phyloP scores from a whole-genome alignment of 2,113 vertebrate species.

The Myiagra hebetior region DNA sequence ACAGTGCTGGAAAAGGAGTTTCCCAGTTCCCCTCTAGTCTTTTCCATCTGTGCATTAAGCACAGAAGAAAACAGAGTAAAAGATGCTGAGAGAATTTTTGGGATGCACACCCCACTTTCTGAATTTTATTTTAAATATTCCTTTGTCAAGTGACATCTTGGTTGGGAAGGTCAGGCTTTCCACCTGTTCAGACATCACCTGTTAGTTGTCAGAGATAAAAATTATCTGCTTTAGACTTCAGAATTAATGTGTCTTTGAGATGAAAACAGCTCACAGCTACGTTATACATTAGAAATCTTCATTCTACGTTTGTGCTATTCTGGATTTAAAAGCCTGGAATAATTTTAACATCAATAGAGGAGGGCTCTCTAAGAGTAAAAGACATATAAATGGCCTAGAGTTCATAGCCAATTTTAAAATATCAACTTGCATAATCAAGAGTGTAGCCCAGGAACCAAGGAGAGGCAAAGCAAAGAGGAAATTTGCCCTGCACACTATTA shows the following conservation, averaged over 20 bases:
- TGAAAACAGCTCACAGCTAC: neutral
- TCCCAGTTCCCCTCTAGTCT: neutral
- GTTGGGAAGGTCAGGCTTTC: neutral
- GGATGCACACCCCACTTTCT: neutral
- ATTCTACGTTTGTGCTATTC: neutral
- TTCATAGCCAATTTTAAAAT: neutral
- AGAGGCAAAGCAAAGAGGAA: neutral
- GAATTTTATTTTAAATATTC: neutral
- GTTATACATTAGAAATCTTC: neutral
- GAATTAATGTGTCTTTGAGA: neutral
- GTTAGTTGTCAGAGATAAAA: neutral
- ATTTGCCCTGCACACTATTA: neutral
- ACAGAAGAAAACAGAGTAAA: neutral
- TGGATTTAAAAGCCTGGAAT: neutral
- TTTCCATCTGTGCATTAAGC: neutral
- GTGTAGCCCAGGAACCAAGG: neutral
- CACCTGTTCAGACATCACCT: neutral
- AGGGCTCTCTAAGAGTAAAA: neutral
- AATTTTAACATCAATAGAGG: neutral
- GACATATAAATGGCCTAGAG: neutral
- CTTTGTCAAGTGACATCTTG: neutral
- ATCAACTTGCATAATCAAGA: neutral
- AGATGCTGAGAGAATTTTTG: neutral
- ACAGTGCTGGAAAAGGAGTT: slow-evolving; percentile 35
- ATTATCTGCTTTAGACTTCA: neutral